phyloP scores from a whole-genome alignment of 2,888 invertebrate genomes.

The Parnassius orleans region DNA sequence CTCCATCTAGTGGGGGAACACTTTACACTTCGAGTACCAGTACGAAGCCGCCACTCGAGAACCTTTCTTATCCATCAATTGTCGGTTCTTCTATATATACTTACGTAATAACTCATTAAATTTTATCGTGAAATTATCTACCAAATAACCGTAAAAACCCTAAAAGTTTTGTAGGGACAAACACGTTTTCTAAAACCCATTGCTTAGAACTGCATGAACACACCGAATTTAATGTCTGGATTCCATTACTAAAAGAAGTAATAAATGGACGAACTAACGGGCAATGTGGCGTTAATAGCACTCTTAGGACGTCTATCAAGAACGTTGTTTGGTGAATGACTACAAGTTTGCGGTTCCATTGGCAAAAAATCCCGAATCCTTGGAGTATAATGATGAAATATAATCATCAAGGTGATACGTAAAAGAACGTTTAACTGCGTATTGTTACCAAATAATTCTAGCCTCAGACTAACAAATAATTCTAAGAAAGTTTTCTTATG shows the following conservation, averaged over 20 bases:
- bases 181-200: slow-evolving; percentile 3
- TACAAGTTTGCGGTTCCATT: not conserved
- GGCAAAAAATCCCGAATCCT: not conserved
- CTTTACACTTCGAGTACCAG: too few relatives aligned
- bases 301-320: slow-evolving; percentile 4
- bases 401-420: not conserved
- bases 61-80: too few relatives aligned
- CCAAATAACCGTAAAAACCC: not conserved
- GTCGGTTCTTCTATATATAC: too few relatives aligned
- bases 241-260: slow-evolving; percentile 15
- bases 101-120: too few relatives aligned
- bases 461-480: too few relatives aligned
- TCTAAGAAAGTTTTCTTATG: too few relatives aligned
- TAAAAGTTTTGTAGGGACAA: not conserved
- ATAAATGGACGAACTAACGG: slow-evolving; percentile 13
- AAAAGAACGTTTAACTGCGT: too few relatives aligned
- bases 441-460: too few relatives aligned
- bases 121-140: too few relatives aligned
- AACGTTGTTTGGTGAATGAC: not conserved
- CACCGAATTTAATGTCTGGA: slow-evolving; percentile 10
- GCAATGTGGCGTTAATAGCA: slow-evolving; percentile 1
- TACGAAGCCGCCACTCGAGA: too few relatives aligned
- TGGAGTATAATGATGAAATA: not conserved
- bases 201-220: slow-evolving; percentile 8
- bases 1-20: too few relatives aligned